Percentiles rank a stretch among this genome's conserved stretches.
Conservation (phyloP, 2,888 invertebrate genomes). For the Leptopilina syphax region DNA sequence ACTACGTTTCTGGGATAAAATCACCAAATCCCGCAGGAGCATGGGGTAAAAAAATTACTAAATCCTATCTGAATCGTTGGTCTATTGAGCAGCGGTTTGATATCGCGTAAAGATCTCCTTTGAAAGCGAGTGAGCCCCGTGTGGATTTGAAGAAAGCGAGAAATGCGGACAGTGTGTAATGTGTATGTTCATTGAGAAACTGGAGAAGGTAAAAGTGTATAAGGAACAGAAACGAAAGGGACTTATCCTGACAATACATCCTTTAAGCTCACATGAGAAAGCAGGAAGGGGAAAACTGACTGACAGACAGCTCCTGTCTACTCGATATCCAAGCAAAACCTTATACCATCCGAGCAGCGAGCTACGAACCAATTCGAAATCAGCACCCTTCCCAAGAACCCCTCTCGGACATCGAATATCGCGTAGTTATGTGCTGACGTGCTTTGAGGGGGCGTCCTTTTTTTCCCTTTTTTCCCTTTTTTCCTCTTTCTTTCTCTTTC, state of each 20-base stretch:
- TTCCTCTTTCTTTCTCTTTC: constrained; percentile 10
- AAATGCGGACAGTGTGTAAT: constrained; percentile 44
- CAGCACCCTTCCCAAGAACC: constrained; percentile 38
- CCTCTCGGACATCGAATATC: constrained; percentile 42
- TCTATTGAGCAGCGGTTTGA: constrained; percentile 68
- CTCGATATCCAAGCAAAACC: constrained; percentile 68
- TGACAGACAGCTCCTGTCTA: constrained; percentile 70
- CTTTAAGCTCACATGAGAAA: constrained; percentile 61
- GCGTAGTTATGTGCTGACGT: constrained; percentile 42
- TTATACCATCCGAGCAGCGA: constrained; percentile 37
- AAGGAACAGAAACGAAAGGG: constrained; percentile 51
- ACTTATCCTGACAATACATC: constrained; percentile 71
- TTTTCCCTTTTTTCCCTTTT: not conserved
- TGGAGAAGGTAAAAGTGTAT: constrained; percentile 46
- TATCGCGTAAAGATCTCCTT: constrained; percentile 65
- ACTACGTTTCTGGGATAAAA: constrained; percentile 27
- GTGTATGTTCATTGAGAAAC: constrained; percentile 43
- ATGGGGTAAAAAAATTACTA: constrained; percentile 60
- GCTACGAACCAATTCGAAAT: constrained; percentile 45
- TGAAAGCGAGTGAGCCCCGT: constrained; percentile 55
- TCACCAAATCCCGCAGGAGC: constrained; percentile 19
- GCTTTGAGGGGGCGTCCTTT: constrained; percentile 39
- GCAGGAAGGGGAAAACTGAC: constrained; percentile 47
- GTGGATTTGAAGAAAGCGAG: constrained; percentile 54
- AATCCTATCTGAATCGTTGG: constrained; percentile 68